Conservation (phyloP, 1,140 invertebrate species). For the Pogonomyrmex californicus region DNA sequence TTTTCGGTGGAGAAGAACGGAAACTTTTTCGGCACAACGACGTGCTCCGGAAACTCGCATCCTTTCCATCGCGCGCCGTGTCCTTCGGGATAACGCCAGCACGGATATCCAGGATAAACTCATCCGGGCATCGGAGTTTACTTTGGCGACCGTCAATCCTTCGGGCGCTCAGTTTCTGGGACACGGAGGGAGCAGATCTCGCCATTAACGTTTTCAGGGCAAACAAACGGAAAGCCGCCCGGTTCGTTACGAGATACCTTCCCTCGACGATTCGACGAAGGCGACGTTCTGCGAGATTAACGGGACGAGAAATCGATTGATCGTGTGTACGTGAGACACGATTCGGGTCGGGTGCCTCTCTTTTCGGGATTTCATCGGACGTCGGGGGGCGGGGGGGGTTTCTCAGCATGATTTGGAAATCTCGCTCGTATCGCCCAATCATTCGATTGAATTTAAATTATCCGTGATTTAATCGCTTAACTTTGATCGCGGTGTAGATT, state of each 20-base stretch:
- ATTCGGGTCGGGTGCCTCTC: background rate
- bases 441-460: constrained; percentile 24
- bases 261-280: constrained; percentile 54
- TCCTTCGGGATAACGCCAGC: constrained; percentile 44
- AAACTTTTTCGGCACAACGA: constrained; percentile 56
- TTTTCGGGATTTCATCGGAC: constrained; percentile 5
- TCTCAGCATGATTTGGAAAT: constrained; percentile 9
- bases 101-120: constrained; percentile 29
- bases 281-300: constrained; percentile 57
- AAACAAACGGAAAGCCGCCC: constrained; percentile 65
- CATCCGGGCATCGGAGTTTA: constrained; percentile 59
- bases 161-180: constrained; percentile 63
- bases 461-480: background rate
- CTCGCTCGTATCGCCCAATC: constrained; percentile 6
- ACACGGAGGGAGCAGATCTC: constrained; percentile 52
- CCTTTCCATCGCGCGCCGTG: constrained; percentile 39
- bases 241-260: constrained; percentile 65
- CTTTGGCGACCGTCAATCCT: constrained; percentile 66
- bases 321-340: constrained; percentile 45
- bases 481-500: constrained; percentile 14
- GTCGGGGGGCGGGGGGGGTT: background rate
- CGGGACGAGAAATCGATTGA: constrained; percentile 57
- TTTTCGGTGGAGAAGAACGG: constrained; percentile 37
- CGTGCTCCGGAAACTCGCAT: constrained; percentile 52
- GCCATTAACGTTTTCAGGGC: constrained; percentile 68